phyloP scores from a whole-genome alignment of 2,113 vertebrate genomes.

The Megaceryle torquata region DNA sequence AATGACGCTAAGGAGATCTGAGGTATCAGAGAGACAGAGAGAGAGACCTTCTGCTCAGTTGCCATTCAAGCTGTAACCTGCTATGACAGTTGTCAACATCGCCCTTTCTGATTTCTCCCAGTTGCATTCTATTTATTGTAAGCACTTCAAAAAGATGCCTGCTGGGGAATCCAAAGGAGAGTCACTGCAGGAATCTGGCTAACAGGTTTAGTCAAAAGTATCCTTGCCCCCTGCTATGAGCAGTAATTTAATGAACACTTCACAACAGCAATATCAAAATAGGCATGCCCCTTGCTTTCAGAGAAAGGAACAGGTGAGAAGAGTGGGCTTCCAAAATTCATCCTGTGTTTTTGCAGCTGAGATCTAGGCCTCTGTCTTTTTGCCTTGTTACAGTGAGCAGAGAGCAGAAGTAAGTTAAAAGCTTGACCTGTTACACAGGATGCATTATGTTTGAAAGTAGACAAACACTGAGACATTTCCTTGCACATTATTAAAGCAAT shows the following conservation, averaged over 20 bases:
- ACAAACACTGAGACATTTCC: not conserved
- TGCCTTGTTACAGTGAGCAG: not conserved
- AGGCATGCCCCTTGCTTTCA: constrained; percentile 36
- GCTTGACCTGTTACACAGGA: not conserved
- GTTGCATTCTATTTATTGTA: constrained; percentile 74
- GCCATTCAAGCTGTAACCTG: constrained; percentile 61
- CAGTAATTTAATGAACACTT: constrained; percentile 71
- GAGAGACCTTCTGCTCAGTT: constrained; percentile 68
- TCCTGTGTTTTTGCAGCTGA: constrained; percentile 13
- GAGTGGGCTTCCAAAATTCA: not conserved
- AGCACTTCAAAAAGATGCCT: constrained; percentile 71
- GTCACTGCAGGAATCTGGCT: constrained; percentile 61
- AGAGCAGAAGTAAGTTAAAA: not conserved
- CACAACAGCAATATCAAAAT: constrained; percentile 60
- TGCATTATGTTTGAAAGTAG: constrained; percentile 3
- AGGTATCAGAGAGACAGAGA: constrained; percentile 52
- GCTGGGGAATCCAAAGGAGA: constrained; percentile 63
- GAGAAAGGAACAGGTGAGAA: constrained; percentile 9
- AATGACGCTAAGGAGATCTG: constrained; percentile 67
- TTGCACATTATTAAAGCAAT: not conserved
- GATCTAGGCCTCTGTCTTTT: constrained; percentile 5
- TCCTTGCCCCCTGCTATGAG: constrained; percentile 54
- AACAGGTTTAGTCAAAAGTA: constrained; percentile 72
- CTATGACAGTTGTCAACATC: constrained; percentile 73
- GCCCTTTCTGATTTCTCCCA: constrained; percentile 73